These are phyloP conservation scores for Orthonyx spaldingii DNA, from an alignment of 2,113 vertebrate species.

Conservation along the genomic window DNA sequence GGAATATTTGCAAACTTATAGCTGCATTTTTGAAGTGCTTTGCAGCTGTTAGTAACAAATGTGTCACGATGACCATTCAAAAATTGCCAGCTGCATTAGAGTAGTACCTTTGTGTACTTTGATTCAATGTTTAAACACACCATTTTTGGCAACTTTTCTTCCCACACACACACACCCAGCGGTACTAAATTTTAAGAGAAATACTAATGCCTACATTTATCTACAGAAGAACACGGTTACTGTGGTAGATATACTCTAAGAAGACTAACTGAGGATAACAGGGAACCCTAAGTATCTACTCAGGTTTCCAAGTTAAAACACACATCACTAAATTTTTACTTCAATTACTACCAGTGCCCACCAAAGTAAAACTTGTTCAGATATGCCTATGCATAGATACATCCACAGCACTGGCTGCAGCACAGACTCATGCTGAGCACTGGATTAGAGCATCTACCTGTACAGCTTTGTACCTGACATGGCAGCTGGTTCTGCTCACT, in stretches of 20 bases:
- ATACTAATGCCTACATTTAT: neutral
- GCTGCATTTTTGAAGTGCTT: neutral
- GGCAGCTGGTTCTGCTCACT: neutral
- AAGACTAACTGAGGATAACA: neutral
- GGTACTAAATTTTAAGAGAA: neutral
- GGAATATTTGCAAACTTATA: neutral
- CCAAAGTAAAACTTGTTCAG: neutral
- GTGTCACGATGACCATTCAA: neutral
- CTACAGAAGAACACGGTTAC: neutral
- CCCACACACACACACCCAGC: neutral
- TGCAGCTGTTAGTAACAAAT: neutral
- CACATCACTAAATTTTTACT: neutral
- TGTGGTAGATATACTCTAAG: neutral
- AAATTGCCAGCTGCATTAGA: neutral
- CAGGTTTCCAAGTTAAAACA: neutral
- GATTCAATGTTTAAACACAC: neutral
- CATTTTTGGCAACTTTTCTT: neutral
- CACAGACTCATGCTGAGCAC: neutral
- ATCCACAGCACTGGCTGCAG: neutral
- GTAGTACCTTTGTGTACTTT: neutral
- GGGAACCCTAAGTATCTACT: accelerated
- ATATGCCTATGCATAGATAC: neutral
- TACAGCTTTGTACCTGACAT: neutral
- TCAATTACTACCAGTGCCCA: neutral
- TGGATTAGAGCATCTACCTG: no score